Percentiles rank a stretch among this genome's conserved stretches.
Conservation (phyloP, 92 coral and sea anemone species). For the Actinernus sp. region DNA sequence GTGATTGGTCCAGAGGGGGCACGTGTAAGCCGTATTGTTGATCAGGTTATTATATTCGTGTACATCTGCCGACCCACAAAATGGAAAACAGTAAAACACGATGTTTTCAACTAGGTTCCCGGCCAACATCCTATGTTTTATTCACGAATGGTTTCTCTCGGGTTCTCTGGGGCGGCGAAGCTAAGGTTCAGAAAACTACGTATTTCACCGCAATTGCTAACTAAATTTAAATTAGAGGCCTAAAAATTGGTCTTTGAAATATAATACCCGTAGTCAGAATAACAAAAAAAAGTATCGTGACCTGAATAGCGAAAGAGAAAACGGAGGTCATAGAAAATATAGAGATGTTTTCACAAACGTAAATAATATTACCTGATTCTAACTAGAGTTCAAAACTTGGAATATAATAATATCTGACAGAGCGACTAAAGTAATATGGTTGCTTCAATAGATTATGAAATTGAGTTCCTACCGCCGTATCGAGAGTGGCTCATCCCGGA, state of each 20-base stretch:
- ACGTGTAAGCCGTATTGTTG: conserved; percentile 80
- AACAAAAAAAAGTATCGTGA: too few species aligned
- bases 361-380: too few species aligned
- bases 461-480: conserved; percentile 74
- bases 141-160: conserved; percentile 71
- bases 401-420: too few species aligned
- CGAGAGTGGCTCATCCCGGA: conserved; percentile 81
- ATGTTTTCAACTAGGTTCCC: conserved; percentile 5
- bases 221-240: not conserved
- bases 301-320: too few species aligned
- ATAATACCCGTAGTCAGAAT: too few species aligned
- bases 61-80: conserved; percentile 84
- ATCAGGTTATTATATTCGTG: conserved; percentile 69
- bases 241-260: too few species aligned
- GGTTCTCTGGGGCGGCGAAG: conserved; percentile 42
- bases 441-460: conserved; percentile 20
- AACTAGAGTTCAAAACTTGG: too few species aligned
- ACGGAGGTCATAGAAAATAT: too few species aligned
- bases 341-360: too few species aligned
- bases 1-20: conserved; percentile 37
- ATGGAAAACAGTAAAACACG: conserved; percentile 70
- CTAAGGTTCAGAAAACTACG: not conserved
- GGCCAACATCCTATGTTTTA: conserved; percentile 68
- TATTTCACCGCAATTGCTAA: conserved; percentile 20
- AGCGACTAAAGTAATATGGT: too few species aligned